These are phyloP conservation scores for Centropristis striata DNA, from an alignment of 2,113 vertebrate genomes.

Conservation along the genomic window DNA sequence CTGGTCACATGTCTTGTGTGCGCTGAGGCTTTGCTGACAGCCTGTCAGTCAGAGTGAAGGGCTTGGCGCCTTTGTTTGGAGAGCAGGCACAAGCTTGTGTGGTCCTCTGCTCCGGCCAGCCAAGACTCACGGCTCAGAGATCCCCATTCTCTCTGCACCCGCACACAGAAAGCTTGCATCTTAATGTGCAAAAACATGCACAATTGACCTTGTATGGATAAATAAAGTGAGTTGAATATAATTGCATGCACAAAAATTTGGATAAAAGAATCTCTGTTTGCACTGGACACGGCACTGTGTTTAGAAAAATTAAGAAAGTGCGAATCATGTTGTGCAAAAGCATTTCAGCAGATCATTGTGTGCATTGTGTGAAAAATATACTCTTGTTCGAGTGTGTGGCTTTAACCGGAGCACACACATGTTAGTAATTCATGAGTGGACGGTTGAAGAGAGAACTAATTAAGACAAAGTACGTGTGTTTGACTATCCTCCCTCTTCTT, in stretches of 20 bases:
- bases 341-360: constrained; percentile 23
- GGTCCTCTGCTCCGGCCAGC: constrained; percentile 80
- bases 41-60: constrained; percentile 83
- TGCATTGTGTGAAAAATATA: constrained; percentile 17
- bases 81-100: constrained; percentile 84
- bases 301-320: constrained; percentile 17
- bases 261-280: neutral
- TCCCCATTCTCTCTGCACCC: constrained; percentile 53
- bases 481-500: constrained; percentile 69
- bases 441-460: constrained; percentile 76
- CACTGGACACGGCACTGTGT: neutral
- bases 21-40: constrained; percentile 78
- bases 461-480: constrained; percentile 79
- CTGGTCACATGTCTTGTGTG: constrained; percentile 76
- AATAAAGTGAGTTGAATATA: constrained; percentile 9
- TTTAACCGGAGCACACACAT: constrained; percentile 61
- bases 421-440: constrained; percentile 76
- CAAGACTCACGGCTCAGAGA: constrained; percentile 68
- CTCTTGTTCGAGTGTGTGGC: constrained; percentile 39
- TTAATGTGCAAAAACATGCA: constrained; percentile 50
- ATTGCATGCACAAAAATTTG: neutral
- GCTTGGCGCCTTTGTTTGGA: constrained; percentile 83
- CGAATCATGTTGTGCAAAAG: constrained; percentile 10
- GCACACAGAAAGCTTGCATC: constrained; percentile 44
- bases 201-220: constrained; percentile 8